These are phyloP conservation scores for Caenorhabditis latens DNA, from an alignment of 1,140 invertebrate species.

Conservation along the genomic window DNA sequence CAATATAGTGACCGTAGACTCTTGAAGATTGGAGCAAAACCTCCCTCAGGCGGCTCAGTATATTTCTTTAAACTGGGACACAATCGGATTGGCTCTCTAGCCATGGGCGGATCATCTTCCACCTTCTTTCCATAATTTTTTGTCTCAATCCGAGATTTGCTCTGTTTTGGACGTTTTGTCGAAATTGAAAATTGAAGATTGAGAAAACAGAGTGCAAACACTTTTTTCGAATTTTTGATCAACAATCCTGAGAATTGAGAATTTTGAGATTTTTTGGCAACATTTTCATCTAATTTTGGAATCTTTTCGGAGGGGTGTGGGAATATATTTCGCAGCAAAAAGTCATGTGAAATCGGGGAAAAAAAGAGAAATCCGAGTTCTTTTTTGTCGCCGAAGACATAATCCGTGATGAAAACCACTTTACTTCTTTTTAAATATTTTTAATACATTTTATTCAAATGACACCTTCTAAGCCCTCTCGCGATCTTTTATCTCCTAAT, in stretches of 20 bases:
- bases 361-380: neutral
- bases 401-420: constrained; percentile 13
- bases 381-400: neutral
- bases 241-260: neutral
- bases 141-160: too few species aligned
- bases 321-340: neutral
- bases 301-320: neutral
- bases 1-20: too few species aligned
- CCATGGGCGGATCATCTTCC: neutral
- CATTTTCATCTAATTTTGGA: neutral
- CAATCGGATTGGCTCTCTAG: neutral
- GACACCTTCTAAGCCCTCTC: constrained; percentile 24
- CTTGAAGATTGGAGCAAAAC: too few species aligned
- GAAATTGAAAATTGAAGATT: too few species aligned
- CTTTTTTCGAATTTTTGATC: constrained; percentile 6
- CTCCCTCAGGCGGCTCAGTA: neutral
- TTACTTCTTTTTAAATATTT: neutral
- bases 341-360: constrained; percentile 11
- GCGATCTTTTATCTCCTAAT: constrained; percentile 24
- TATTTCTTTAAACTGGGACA: neutral
- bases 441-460: too few species aligned
- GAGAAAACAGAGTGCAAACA: too few species aligned
- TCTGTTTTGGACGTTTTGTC: too few species aligned
- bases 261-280: neutral
- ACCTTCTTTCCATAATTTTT: neutral